These are phyloP conservation scores for Hipparchia sbordonii DNA, from an alignment of 2,888 invertebrate species.

Conservation along the genomic window DNA sequence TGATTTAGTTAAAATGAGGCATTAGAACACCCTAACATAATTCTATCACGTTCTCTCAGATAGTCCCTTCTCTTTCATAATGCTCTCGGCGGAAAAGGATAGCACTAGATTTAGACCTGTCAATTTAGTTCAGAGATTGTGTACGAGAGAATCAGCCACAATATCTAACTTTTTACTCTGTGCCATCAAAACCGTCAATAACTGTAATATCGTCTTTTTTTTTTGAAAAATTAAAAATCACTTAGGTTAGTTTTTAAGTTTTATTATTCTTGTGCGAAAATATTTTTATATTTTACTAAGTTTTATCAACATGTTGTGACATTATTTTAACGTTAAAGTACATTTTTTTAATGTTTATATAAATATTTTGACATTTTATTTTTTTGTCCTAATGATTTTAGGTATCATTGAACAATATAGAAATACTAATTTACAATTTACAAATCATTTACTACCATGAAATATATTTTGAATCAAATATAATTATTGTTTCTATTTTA, in stretches of 20 bases:
- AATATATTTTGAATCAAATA: not conserved
- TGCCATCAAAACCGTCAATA: slow-evolving; percentile 3
- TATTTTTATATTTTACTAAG: slow-evolving; percentile 13
- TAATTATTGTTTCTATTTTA: not conserved
- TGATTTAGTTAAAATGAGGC: no score
- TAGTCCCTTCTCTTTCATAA: no score
- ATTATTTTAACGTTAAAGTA: not conserved
- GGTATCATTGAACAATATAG: not conserved
- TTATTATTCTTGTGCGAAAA: not conserved
- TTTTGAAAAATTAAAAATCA: slow-evolving; percentile 1
- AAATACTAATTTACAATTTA: not conserved
- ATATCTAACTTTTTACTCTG: slow-evolving; percentile 10
- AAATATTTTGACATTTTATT: slow-evolving; percentile 9
- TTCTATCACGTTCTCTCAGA: no score
- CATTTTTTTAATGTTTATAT: slow-evolving; percentile 4
- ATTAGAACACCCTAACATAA: no score
- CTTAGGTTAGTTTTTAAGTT: not conserved
- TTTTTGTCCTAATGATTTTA: not conserved
- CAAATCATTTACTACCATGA: not conserved
- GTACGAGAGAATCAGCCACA: not conserved
- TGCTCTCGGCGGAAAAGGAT: no score
- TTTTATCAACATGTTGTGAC: slow-evolving; percentile 4
- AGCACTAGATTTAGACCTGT: no score
- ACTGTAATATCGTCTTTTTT: not conserved
- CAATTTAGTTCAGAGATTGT: no score